phyloP scores from a whole-genome alignment of 2,113 vertebrate species.

The Oxyura jamaicensis region DNA sequence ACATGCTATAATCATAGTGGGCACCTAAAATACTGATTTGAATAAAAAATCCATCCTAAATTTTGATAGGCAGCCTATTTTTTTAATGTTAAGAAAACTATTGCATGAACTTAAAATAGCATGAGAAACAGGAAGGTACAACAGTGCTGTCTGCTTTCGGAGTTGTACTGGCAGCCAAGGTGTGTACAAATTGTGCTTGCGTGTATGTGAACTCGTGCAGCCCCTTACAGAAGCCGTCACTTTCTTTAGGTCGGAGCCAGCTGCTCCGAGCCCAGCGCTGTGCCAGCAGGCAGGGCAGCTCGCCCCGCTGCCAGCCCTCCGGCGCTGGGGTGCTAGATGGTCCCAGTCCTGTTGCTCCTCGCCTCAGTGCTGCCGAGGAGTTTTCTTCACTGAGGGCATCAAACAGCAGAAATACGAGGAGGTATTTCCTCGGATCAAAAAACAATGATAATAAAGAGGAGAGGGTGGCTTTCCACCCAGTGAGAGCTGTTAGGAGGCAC shows the following conservation, averaged over 20 bases:
- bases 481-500: neutral
- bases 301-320: neutral
- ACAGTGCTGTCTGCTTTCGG: neutral
- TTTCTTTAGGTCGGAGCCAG: neutral
- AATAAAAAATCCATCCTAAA: neutral
- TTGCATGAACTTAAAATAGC: neutral
- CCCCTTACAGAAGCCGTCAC: neutral
- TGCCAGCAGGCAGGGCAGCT: fast-evolving
- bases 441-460: neutral
- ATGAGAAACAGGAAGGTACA: neutral
- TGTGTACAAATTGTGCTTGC: fast-evolving
- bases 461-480: neutral
- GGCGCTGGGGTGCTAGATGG: neutral
- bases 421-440: neutral
- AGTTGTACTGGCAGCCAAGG: neutral
- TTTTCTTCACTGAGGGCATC: neutral
- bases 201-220: neutral
- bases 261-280: neutral
- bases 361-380: fast-evolving
- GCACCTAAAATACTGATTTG: neutral
- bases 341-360: neutral
- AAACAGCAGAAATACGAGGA: neutral
- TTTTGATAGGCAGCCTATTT: neutral
- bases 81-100: neutral
- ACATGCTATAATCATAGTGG: neutral